A percentile compares a stretch with the other conserved stretches of the same genome.
phyloP scores from a whole-genome alignment of 2,113 vertebrate genomes.

The Nothocercus julius region DNA sequence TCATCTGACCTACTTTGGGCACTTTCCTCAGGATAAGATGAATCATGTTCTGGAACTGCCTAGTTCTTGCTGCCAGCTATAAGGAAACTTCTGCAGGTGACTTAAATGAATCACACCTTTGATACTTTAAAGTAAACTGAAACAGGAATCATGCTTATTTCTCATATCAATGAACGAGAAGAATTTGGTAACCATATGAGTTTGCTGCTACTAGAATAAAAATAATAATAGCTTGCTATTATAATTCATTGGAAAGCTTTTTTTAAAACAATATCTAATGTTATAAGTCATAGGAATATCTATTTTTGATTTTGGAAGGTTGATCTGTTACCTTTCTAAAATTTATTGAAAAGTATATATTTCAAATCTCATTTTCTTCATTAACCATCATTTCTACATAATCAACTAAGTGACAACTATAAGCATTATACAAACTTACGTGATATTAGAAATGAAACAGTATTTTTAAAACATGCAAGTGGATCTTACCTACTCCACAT shows the following conservation, averaged over 20 bases:
- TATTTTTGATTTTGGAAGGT: neutral
- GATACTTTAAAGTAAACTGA: neutral
- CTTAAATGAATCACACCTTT: neutral
- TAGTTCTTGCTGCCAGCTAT: neutral
- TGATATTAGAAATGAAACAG: fast-evolving
- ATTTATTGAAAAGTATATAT: neutral
- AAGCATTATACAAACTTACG: neutral
- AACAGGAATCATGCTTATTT: neutral
- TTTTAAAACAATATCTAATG: neutral
- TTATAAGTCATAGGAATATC: neutral
- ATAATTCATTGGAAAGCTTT: neutral
- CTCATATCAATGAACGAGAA: neutral
- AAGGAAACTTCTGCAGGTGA: neutral
- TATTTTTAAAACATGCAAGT: neutral
- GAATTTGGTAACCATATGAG: neutral
- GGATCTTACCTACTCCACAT: neutral
- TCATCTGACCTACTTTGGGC: neutral
- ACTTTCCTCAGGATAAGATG: neutral
- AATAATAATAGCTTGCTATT: neutral
- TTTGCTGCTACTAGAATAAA: neutral
- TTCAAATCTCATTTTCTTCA: neutral
- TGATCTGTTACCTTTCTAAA: neutral
- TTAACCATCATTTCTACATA: neutral
- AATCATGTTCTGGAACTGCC: neutral
- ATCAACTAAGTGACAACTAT: neutral